Evolutionary conservation across 1,140 invertebrate genomes (phyloP).

Genomic region (Fragariocoptes setiger): DNA sequence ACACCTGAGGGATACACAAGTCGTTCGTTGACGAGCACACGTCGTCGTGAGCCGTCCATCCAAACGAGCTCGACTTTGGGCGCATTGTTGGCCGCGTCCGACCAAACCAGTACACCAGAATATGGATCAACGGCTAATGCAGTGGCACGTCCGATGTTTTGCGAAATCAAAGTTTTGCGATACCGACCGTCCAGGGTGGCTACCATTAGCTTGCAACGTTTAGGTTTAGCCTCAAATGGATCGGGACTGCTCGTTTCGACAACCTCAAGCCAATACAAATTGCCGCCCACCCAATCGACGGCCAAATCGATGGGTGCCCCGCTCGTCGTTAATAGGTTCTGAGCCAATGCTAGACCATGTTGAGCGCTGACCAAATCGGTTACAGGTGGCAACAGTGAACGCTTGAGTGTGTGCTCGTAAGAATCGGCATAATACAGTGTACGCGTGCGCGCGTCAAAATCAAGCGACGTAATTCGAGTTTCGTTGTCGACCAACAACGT

Average conservation of each 20-base stretch:
- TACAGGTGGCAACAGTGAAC: slow-evolving; percentile 45
- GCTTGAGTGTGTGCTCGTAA: slow-evolving; percentile 53
- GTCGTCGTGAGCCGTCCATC: slow-evolving; percentile 71
- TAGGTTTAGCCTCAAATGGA: no score
- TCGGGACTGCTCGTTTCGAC: slow-evolving; percentile 29
- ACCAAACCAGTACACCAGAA: slow-evolving; percentile 40
- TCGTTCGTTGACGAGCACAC: slow-evolving; percentile 35
- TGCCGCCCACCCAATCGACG: slow-evolving; percentile 56
- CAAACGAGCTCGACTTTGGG: slow-evolving; percentile 47
- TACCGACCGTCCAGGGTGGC: slow-evolving; percentile 64
- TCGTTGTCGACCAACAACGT: slow-evolving; percentile 34
- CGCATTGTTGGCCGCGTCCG: slow-evolving; percentile 31
- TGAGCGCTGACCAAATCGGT: slow-evolving; percentile 32
- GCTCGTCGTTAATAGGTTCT: slow-evolving; percentile 40
- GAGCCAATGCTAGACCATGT: slow-evolving; percentile 37
- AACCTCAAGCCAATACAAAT: slow-evolving; percentile 73
- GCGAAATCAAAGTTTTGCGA: slow-evolving; percentile 29
- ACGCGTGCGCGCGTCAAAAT: slow-evolving; percentile 34
- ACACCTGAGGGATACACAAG: slow-evolving; percentile 55
- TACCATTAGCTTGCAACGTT: slow-evolving; percentile 41
- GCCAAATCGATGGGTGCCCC: slow-evolving; percentile 41
- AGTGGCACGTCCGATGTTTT: slow-evolving; percentile 40
- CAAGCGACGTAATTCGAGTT: slow-evolving; percentile 51
- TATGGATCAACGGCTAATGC: slow-evolving; percentile 59
- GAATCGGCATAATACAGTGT: slow-evolving; percentile 78